Base-by-base conservation (phyloP, 2,888 invertebrate species). In the Xestia xanthographa region DNA sequence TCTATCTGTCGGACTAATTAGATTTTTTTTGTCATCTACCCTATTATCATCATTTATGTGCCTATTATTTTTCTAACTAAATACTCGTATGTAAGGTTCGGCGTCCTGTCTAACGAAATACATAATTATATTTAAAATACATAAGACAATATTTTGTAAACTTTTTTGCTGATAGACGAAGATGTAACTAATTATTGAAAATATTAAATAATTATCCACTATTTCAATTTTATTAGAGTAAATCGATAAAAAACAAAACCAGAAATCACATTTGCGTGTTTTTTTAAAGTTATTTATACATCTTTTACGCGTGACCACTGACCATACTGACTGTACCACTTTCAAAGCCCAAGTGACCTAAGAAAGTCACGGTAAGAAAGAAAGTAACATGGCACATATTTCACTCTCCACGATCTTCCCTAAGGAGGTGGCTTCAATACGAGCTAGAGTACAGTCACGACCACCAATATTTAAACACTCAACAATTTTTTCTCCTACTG, bases 391-490 rank as follows among this genome's bases (percentile, higher is more conserved):
- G 53, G 14, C 66, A 41, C 48, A 66, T 80, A 84, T 62, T 69
- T 76, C 85, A 69, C 81, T 82, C 80, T 72, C 38, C 45, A 34
- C 22, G 5, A 20, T 6, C 17, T 22, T 84, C 85, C 81, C 75
- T 34, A 8, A 69, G 81, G 85, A 67, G 12, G 53, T 34, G 60
- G 22, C 68, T 67, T 75, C 80, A 56, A 74, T 80, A 48, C 50
- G 62, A 50, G 38, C n/a, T 3, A 0, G 20, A 14, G 26, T 62
- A 45, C n/a, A 45, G 2, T 56, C 56, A 26, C 14, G 6, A 26
- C 6, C 6, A 56, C 12, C n/a, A 56, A 5, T 26, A 56, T 0
- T 12, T 48, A 20, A 20, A 48, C 3, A 48, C 48, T 20, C 20
- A 45, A 45, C 20, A 48, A 48, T 20, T 48, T 41, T 41, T 41